These are phyloP conservation scores for Python bivittatus DNA, from an alignment of 2,113 vertebrate species.

Conservation along the genomic window DNA sequence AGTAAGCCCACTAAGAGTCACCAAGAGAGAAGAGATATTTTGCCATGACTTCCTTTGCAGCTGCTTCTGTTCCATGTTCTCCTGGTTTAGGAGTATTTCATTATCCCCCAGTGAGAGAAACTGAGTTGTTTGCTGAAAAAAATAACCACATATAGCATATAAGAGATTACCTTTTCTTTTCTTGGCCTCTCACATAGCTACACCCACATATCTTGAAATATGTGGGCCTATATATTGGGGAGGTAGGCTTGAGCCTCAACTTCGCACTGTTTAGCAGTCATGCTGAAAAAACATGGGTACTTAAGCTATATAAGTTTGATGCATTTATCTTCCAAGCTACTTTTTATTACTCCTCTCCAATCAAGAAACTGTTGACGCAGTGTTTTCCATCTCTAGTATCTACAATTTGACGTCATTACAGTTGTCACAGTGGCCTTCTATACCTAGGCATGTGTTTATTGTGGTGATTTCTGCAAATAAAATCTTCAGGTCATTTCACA, in stretches of 20 bases:
- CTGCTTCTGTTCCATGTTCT: too few species aligned
- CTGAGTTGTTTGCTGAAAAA: neutral
- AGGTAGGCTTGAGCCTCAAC: neutral
- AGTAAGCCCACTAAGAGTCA: too few species aligned
- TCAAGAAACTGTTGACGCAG: slow-evolving; percentile 31
- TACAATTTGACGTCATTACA: neutral
- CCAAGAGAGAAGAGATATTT: neutral
- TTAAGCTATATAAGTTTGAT: neutral
- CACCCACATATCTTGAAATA: neutral
- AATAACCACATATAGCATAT: neutral
- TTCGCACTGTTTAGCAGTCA: neutral
- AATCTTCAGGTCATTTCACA: neutral
- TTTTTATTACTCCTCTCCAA: slow-evolving; percentile 28
- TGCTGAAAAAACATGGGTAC: neutral
- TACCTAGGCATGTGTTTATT: neutral
- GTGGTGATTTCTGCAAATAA: neutral
- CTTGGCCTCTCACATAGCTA: neutral
- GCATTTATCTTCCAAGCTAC: neutral
- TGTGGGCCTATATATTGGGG: neutral
- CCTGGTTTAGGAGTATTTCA: neutral
- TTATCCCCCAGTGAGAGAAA: neutral
- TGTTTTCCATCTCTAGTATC: slow-evolving; percentile 3
- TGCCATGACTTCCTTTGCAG: neutral
- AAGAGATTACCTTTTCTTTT: neutral
- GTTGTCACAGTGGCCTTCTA: neutral